A percentile compares a stretch with the other conserved stretches of the same genome.
Evolutionary conservation across 1,140 invertebrate species (phyloP).

Genomic region (Drosophila sulfurigaster): DNA sequence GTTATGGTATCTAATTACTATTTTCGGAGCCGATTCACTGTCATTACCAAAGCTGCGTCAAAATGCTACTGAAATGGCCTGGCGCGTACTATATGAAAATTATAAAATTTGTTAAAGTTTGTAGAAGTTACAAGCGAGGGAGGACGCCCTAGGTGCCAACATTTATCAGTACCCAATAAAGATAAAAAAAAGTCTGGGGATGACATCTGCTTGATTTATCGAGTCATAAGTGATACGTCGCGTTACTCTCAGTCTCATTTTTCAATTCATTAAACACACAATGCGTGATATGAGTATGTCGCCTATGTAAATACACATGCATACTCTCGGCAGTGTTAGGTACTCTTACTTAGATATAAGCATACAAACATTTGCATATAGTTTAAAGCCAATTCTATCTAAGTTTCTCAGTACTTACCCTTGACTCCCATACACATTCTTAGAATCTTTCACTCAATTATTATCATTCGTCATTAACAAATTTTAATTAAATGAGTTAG

Average conservation of each 20-base stretch:
- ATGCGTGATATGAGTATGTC: conserved; percentile 21
- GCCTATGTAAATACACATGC: conserved; percentile 12
- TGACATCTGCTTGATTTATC: conserved; percentile 69
- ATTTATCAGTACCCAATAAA: conserved; percentile 68
- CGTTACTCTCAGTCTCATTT: conserved; percentile 43
- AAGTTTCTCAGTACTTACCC: not conserved
- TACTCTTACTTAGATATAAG: no score
- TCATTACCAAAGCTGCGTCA: conserved; percentile 48
- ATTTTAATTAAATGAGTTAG: not conserved
- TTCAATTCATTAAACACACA: conserved; percentile 74
- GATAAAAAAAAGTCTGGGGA: conserved; percentile 61
- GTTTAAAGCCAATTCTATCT: not conserved
- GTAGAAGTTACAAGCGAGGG: conserved; percentile 26
- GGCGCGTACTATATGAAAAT: conserved; percentile 21
- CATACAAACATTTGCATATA: no score
- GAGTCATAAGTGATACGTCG: conserved; percentile 37
- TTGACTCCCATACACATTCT: not conserved
- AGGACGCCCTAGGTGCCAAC: conserved; percentile 34
- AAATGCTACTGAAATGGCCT: conserved; percentile 52
- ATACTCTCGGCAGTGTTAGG: not conserved
- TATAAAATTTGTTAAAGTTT: conserved; percentile 49
- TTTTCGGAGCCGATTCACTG: conserved; percentile 18
- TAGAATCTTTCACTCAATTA: no score
- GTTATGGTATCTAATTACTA: conserved; percentile 26
- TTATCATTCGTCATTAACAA: not conserved